Base-by-base conservation (phyloP, 2,113 vertebrate species). In the Beaufortia kweichowensis region DNA sequence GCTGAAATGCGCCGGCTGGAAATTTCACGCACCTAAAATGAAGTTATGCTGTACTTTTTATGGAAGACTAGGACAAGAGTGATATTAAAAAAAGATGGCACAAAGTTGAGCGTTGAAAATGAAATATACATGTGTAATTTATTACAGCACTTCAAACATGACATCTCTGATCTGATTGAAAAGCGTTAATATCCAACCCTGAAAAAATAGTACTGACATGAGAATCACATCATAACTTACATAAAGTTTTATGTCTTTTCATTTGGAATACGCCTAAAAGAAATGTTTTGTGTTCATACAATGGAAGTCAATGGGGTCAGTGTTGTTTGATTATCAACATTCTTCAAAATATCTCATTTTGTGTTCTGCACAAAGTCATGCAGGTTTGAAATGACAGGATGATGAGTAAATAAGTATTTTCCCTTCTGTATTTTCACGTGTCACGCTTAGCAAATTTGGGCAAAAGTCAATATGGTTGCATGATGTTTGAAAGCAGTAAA, bases 101-200 rank as follows among this genome's bases (percentile, higher is more conserved):
- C 57, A 71, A 71, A 70, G 67, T 70, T 55, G n/a, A 33, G 43
- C 65, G 29, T 50, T 29, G 24, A 67, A 31, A 68, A 55, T 69
- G 29, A 35, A 55, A 55, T 33, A 24, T 69, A n/a, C 12, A 2
- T 55, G 29, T 55, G 48, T 33, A 35, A 56, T 55, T 56, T 70
- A 70, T 55, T 70, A 35, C 29, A 35, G 67, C 2, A 31, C 67
- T 71, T 59, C 53, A 41, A 71, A 71, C 14, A 71, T 71, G 55
- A 57, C 21, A 2, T 53, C 65, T 66, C 23, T 68, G 31, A 35
- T 70, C 31, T 10, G 23, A n/a, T 35, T 29, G 35, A 53, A n/a
- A n/a, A n/a, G 21, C 50, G 5, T 33, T 24, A 35, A 24, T 56
- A 69, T 33, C 29, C 28, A 55, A 53, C 48, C 59, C 28, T 11